A percentile compares a stretch with the other conserved stretches of the same genome.
Evolutionary conservation across 2,888 invertebrate species (phyloP).

Genomic region (Athalia rosae): DNA sequence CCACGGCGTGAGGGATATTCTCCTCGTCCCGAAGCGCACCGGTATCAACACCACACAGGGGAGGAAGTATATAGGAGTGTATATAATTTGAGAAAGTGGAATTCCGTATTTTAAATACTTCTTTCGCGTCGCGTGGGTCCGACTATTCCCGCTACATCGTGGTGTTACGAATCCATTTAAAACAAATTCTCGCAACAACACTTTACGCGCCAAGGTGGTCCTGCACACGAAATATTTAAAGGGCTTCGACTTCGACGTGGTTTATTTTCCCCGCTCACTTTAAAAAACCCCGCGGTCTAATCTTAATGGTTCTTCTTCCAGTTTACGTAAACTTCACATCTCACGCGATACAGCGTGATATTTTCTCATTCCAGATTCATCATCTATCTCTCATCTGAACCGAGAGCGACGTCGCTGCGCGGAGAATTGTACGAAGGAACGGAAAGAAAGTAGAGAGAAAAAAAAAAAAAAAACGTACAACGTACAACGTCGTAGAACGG

Average conservation of each 20-base stretch:
- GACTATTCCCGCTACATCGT: neutral
- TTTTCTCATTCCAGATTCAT: neutral
- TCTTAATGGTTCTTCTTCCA: no score
- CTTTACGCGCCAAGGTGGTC: slow-evolving; percentile 38
- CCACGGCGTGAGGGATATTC: slow-evolving; percentile 47
- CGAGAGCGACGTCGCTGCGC: neutral
- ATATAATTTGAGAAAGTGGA: slow-evolving; percentile 9
- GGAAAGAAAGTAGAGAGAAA: neutral
- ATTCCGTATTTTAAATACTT: slow-evolving; percentile 44
- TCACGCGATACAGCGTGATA: no score
- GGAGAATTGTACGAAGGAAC: neutral
- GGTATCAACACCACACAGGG: neutral
- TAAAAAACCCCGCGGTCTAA: no score
- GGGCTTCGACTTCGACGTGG: neutral
- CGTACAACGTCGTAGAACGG: slow-evolving; percentile 14
- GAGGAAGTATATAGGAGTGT: neutral
- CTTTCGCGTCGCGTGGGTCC: slow-evolving; percentile 40
- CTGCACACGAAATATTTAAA: slow-evolving; percentile 26
- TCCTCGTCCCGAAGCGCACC: slow-evolving; percentile 10
- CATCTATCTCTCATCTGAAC: neutral
- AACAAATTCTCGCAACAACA: slow-evolving; percentile 42
- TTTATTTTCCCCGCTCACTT: slow-evolving; percentile 1
- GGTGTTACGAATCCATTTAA: neutral
- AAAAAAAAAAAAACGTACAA: neutral
- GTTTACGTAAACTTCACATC: no score